Evolutionary conservation across 2,797 vertebrate genomes (phyloP).

Genomic region (Galaxias olidus): DNA sequence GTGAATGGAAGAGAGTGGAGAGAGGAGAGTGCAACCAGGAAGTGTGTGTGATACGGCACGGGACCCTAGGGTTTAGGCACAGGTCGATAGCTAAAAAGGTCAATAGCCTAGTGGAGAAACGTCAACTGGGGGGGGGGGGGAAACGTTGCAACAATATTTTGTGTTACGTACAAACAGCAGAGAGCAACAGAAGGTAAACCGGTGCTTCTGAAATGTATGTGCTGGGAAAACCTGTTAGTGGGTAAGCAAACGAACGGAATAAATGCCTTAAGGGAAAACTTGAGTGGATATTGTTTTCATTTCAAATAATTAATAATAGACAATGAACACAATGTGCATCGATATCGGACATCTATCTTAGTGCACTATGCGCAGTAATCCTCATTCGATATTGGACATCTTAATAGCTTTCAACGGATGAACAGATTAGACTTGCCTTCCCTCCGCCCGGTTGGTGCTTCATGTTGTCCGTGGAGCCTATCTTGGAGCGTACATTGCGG

Average conservation of each 20-base stretch:
- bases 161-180: background rate
- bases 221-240: background rate
- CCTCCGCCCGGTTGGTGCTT: conserved; percentile 96
- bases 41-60: background rate
- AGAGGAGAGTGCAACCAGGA: background rate
- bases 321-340: too few relatives aligned
- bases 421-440: conserved; percentile 80
- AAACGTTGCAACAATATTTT: background rate
- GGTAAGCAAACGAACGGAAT: background rate
- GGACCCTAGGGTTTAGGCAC: too few relatives aligned
- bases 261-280: background rate
- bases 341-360: background rate
- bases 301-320: too few relatives aligned
- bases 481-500: conserved; percentile 87
- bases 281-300: background rate
- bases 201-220: background rate
- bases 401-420: background rate
- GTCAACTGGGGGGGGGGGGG: too few relatives aligned
- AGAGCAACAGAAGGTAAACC: background rate
- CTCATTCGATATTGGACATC: too few relatives aligned
- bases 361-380: too few relatives aligned
- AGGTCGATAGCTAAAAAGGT: background rate
- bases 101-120: too few relatives aligned
- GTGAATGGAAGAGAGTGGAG: conserved; percentile 3
- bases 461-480: conserved; percentile 95